These are phyloP conservation scores for Excalfactoria chinensis DNA, from an alignment of 2,113 vertebrate genomes.

Conservation along the genomic window DNA sequence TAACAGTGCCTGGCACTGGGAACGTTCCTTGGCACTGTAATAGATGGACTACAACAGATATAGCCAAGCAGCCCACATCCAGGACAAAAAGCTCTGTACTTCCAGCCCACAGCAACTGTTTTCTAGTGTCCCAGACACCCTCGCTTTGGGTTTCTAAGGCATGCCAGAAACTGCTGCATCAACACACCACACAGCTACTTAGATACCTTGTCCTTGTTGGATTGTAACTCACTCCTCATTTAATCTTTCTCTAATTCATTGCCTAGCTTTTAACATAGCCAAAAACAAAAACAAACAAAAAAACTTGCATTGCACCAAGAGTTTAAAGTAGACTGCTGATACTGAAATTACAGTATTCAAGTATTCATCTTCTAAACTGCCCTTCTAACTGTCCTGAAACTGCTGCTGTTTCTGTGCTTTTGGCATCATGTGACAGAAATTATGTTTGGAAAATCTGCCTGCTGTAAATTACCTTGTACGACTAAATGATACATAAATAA, in stretches of 20 bases:
- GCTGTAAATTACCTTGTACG: no score
- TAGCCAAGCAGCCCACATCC: not conserved
- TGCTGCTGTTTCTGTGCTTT: no score
- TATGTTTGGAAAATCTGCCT: no score
- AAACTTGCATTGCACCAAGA: not conserved
- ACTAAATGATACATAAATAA: no score
- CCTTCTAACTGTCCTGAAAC: not conserved
- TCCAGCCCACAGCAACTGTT: not conserved
- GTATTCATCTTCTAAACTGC: not conserved
- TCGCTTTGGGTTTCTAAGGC: not conserved
- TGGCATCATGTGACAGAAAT: no score
- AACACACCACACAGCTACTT: not conserved
- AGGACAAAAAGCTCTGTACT: not conserved
- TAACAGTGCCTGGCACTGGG: not conserved
- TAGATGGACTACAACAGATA: not conserved
- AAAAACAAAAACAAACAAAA: not conserved
- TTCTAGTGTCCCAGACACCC: not conserved
- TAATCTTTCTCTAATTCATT: not conserved
- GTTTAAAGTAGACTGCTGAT: constrained; percentile 19
- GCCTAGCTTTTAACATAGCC: not conserved
- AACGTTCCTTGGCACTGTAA: not conserved
- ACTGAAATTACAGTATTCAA: not conserved
- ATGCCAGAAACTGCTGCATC: not conserved
- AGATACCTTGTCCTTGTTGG: not conserved
- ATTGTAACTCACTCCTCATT: not conserved